These are phyloP conservation scores for Sinosuthora webbiana DNA, from an alignment of 2,113 vertebrate genomes.

Conservation along the genomic window DNA sequence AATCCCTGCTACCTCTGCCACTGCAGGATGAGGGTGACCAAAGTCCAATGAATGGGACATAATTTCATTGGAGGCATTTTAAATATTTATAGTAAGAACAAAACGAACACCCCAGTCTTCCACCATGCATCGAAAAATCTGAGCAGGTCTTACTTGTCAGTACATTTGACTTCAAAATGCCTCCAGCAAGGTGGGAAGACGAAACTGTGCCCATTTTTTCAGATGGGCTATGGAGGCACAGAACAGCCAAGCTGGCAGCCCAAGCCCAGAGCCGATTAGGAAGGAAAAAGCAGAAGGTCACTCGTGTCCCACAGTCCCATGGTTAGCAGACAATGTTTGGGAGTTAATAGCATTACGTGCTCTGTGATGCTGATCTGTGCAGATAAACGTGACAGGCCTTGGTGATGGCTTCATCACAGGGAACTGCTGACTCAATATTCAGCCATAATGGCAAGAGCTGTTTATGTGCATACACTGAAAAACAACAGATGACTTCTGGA, in stretches of 20 bases:
- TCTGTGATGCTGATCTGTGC: not conserved
- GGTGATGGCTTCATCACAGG: constrained; percentile 21
- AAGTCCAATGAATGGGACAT: not conserved
- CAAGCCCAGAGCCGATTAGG: not conserved
- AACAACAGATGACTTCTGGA: constrained; percentile 42
- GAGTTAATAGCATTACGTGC: not conserved
- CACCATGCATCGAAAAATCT: not conserved
- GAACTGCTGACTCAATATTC: constrained; percentile 35
- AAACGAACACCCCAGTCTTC: not conserved
- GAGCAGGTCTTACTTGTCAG: not conserved
- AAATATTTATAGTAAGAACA: not conserved
- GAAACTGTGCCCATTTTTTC: not conserved
- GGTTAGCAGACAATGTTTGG: not conserved
- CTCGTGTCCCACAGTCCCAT: not conserved
- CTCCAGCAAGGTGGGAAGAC: not conserved
- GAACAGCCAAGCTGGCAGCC: not conserved
- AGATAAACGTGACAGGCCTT: not conserved
- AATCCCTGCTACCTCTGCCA: not conserved
- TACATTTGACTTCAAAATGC: not conserved
- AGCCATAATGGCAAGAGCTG: not conserved
- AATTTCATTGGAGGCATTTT: not conserved
- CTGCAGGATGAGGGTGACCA: not conserved
- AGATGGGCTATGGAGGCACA: not conserved
- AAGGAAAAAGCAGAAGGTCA: not conserved
- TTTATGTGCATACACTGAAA: not conserved